These are phyloP conservation scores for Coilia nasus DNA, from an alignment of 2,797 vertebrate genomes.

Conservation along the genomic window DNA sequence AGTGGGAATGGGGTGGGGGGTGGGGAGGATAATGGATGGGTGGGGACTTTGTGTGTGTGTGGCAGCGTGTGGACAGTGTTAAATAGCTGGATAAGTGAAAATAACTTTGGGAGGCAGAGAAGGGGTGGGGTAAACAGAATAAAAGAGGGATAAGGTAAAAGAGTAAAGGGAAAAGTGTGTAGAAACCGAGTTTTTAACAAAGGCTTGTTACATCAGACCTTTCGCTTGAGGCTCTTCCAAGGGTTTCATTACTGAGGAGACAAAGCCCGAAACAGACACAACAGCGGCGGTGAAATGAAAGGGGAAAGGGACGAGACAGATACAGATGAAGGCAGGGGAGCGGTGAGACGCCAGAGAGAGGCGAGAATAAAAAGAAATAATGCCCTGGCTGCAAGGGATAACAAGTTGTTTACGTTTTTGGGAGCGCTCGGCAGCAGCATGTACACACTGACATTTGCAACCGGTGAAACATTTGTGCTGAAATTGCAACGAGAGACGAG, in stretches of 20 bases:
- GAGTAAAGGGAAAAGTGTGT: not conserved
- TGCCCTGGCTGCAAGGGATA: not conserved
- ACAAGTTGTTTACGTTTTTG: not conserved
- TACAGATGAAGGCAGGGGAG: slow-evolving; percentile 14
- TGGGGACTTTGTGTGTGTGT: no score
- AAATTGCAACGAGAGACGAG: not conserved
- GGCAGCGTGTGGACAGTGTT: no score
- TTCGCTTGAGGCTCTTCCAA: not conserved
- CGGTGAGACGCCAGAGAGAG: not conserved
- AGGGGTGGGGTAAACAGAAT: not conserved
- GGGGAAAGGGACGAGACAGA: slow-evolving; percentile 31
- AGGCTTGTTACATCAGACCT: slow-evolving; percentile 19
- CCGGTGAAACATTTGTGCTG: not conserved
- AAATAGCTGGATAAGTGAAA: no score
- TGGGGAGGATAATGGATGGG: no score
- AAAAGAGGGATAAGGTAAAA: no score
- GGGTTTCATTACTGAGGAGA: slow-evolving; percentile 9
- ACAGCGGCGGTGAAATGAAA: not conserved
- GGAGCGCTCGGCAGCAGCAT: not conserved
- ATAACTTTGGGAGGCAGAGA: not conserved
- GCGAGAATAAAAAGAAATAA: no score
- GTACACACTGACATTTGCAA: not conserved
- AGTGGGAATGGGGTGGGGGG: no score
- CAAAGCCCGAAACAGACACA: slow-evolving; percentile 3
- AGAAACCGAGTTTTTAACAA: not conserved